Percentiles rank a stretch among this genome's conserved stretches.
Evolutionary conservation across 92 coral and sea anemone genomes (phyloP).

Genomic region (Diadumene lineata): DNA sequence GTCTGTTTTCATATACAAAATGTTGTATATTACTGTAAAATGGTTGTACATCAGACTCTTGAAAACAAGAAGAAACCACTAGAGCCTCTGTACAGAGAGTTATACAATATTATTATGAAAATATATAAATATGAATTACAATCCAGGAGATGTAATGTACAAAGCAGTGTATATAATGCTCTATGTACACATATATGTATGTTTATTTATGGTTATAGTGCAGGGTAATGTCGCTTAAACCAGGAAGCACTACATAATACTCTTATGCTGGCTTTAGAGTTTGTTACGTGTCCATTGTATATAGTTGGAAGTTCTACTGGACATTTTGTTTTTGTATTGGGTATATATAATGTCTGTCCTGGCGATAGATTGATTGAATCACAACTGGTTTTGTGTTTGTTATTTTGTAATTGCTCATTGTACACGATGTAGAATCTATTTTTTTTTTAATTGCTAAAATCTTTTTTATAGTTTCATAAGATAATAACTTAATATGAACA

Average conservation of each 20-base stretch:
- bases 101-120: conserved; percentile 10
- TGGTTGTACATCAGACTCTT: background rate
- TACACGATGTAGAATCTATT: conserved; percentile 4
- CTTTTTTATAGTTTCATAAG: conserved; percentile 6
- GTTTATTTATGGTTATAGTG: conserved; percentile 11
- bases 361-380: background rate
- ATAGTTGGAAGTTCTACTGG: background rate
- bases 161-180: conserved; percentile 1
- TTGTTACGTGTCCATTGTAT: background rate
- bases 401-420: conserved; percentile 1
- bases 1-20: background rate
- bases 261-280: background rate
- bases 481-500: background rate
- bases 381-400: conserved; percentile 6
- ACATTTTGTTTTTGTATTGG: background rate
- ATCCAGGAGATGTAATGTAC: conserved; percentile 22
- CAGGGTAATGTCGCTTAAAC: conserved; percentile 16
- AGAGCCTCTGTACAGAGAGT: conserved; percentile 9
- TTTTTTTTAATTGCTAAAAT: background rate
- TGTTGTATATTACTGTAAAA: too few species aligned
- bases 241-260: background rate
- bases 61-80: background rate
- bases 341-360: background rate
- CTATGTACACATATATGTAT: background rate
- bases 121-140: background rate